These are phyloP conservation scores for Clarias fuscus DNA, from an alignment of 2,797 vertebrate species.

Conservation along the genomic window DNA sequence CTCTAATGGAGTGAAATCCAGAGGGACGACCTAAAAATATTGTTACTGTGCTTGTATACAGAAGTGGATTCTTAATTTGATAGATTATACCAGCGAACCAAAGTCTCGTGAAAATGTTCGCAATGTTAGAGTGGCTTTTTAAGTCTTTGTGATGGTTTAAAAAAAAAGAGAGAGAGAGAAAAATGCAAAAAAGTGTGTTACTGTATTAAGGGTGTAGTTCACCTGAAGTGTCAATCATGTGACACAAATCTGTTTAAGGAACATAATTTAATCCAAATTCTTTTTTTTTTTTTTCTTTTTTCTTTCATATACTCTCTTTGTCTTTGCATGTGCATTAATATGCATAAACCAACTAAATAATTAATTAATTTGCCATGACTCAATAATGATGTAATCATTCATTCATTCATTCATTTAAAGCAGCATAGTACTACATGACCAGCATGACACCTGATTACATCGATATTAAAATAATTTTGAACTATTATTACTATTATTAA, in stretches of 20 bases:
- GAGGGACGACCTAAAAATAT: neutral
- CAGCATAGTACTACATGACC: too few species aligned
- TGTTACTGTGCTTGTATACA: neutral
- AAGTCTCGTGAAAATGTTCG: neutral
- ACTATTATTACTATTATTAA: neutral
- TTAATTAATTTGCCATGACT: neutral
- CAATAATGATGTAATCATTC: neutral
- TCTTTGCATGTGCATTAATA: neutral
- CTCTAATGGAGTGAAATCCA: too few species aligned
- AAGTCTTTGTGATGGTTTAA: neutral
- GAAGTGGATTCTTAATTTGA: neutral
- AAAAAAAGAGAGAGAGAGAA: too few species aligned
- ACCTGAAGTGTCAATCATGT: neutral
- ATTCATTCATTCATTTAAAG: too few species aligned
- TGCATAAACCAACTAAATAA: neutral
- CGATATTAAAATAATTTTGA: neutral
- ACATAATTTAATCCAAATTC: neutral
- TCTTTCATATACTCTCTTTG: too few species aligned
- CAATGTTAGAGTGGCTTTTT: neutral
- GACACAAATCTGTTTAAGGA: neutral
- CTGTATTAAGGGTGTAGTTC: neutral
- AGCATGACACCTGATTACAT: neutral
- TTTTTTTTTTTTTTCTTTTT: too few species aligned
- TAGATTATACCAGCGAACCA: neutral
- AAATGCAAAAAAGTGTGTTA: neutral